A percentile compares a stretch with the other conserved stretches of the same genome.
These are phyloP conservation scores for Platanista minor DNA, from an alignment of 2,113 vertebrate genomes.

Conservation along the genomic window DNA sequence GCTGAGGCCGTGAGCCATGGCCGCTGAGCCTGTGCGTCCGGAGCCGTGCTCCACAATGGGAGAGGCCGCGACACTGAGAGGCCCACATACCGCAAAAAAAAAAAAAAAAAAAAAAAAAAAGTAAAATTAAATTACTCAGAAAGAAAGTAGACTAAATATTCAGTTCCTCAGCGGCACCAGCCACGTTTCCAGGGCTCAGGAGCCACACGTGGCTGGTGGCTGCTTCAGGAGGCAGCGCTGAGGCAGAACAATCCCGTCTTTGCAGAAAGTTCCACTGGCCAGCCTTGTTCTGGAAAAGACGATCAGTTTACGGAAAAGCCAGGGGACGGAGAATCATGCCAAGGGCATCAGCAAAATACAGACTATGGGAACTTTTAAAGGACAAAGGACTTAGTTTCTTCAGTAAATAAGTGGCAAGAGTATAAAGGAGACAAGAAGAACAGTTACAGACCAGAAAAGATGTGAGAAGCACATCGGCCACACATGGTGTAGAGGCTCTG, in stretches of 20 bases:
- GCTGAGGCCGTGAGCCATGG: too few species aligned
- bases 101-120: too few species aligned
- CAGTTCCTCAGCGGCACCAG: not conserved
- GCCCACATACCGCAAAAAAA: too few species aligned
- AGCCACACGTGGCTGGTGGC: not conserved
- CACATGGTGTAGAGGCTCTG: rapidly evolving
- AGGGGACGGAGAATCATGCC: not conserved
- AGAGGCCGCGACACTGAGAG: too few species aligned
- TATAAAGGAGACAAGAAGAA: too few species aligned
- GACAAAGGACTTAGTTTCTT: not conserved
- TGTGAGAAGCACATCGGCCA: rapidly evolving
- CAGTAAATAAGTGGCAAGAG: not conserved
- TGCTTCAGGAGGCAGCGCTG: too few species aligned
- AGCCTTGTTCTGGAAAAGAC: not conserved
- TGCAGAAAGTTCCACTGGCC: not conserved
- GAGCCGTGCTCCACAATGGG: too few species aligned
- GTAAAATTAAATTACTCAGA: not conserved
- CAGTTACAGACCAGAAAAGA: not conserved
- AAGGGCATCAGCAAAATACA: not conserved
- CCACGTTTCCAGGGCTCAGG: not conserved
- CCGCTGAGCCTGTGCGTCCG: too few species aligned
- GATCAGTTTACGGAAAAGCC: not conserved
- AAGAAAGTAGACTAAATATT: not conserved
- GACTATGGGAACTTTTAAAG: not conserved
- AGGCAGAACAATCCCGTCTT: rapidly evolving